Base-by-base conservation (phyloP, 64 coral and sea anemone genomes). In the Dendrophyllia cribrosa region DNA sequence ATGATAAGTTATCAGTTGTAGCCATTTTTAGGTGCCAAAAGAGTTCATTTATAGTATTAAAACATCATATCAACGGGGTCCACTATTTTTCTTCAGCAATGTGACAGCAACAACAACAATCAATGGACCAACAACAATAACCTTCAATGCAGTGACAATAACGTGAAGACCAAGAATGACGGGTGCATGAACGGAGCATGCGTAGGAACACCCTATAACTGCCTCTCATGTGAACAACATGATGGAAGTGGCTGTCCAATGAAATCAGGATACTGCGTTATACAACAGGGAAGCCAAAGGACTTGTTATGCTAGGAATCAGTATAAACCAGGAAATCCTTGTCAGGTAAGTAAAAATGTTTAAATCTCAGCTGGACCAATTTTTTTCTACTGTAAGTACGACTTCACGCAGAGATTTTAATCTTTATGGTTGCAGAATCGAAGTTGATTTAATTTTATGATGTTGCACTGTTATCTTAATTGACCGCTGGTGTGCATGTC, bases 71-170 rank as follows among this genome's bases (percentile, higher is more conserved):
- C 22, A 9, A 21, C 16, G 9, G 0, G 0, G n/a, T 82, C 59
- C 22, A 59, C 0, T 7, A 12, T 84, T 84, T 58, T 23, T 50
- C 20, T 56, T 56, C 44, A 95, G 93, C 70, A 95, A 90, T 95
- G 93, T 79, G 59, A 95, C 74, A 84, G 68, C 17, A 90, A 91
- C 23, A 51, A 58, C n/a, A 16, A 65, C 3, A 9, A 86, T 25
- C 5, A 20, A 46, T 95, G 93, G 93, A 95, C 88, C 10, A 87
- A 21, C 44, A 94, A 94, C 72, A 85, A 94, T 79, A 90, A 76
- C 47, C 87, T 94, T 1, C 43, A 34, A 22, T 95, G 93, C 63
- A 95, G 79, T 49, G 93, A 95, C 74, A 87, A 50, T 17, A 86
- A 71, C n/a, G 12, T 86, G n/a, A 72, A 70, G 72, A 95, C 93